Conservation (phyloP, 2,888 invertebrate genomes). For the Globia sparganii region DNA sequence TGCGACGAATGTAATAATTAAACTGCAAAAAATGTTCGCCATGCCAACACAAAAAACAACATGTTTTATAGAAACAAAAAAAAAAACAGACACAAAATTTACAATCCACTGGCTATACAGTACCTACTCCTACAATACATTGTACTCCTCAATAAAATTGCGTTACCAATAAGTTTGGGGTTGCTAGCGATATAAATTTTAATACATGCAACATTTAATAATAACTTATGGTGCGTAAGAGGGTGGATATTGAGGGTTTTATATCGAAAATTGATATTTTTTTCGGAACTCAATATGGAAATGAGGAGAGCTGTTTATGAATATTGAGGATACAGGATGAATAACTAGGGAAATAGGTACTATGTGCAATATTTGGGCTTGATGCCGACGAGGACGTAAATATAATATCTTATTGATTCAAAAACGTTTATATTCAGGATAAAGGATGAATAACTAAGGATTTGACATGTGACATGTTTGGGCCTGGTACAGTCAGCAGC, state of each 20-base stretch:
- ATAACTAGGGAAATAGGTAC: neutral
- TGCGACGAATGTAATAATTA: neutral
- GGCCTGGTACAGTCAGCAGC: neutral
- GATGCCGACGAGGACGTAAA: too few species aligned
- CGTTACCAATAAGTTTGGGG: conserved; percentile 74
- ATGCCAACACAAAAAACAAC: neutral
- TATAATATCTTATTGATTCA: too few species aligned
- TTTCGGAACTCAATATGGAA: conserved; percentile 20
- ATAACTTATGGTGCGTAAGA: conserved; percentile 78
- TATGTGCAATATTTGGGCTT: neutral
- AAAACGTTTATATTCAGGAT: neutral
- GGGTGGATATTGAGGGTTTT: conserved; percentile 69
- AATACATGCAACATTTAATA: conserved; percentile 88
- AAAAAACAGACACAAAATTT: conserved; percentile 66
- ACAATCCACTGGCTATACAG: conserved; percentile 75
- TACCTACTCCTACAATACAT: too few species aligned
- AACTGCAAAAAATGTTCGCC: too few species aligned
- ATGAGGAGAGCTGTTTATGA: neutral
- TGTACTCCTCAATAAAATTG: conserved; percentile 76
- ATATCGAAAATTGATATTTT: conserved; percentile 68
- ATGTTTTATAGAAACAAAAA: neutral
- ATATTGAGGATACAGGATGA: neutral
- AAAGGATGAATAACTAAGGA: neutral
- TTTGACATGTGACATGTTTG: neutral
- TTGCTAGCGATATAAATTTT: conserved; percentile 77